Conservation (phyloP, 1,140 invertebrate species). For the Formica selysi region DNA sequence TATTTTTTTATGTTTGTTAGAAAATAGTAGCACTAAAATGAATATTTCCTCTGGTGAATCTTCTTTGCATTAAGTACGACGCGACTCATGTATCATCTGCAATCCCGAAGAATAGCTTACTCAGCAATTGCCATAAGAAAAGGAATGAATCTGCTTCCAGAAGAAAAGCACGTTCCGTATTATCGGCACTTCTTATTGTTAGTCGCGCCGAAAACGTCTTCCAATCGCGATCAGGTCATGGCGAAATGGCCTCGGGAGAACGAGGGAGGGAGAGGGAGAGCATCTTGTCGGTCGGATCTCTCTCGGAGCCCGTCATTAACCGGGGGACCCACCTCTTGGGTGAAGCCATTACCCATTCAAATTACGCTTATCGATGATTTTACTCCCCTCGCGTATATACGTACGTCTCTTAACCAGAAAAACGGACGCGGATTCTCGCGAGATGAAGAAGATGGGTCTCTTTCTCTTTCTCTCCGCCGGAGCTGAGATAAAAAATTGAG, state of each 20-base stretch:
- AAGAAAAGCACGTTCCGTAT: conserved; percentile 17
- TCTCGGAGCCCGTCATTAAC: conserved; percentile 76
- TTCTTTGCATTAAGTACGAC: neutral
- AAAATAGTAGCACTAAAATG: neutral
- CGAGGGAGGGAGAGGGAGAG: neutral
- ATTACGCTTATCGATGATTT: conserved; percentile 80
- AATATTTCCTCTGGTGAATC: neutral
- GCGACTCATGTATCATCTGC: neutral
- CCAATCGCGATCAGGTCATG: conserved; percentile 62
- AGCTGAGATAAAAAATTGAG: conserved; percentile 22
- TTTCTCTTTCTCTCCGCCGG: neutral
- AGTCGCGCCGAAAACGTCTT: conserved; percentile 62
- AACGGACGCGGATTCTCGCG: conserved; percentile 61
- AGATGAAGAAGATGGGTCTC: neutral
- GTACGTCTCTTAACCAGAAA: conserved; percentile 74
- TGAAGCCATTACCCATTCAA: conserved; percentile 82
- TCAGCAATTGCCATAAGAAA: neutral
- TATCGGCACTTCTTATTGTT: conserved; percentile 59
- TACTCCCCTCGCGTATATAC: conserved; percentile 54
- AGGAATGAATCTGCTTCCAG: neutral
- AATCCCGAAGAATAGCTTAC: neutral
- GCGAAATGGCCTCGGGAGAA: conserved; percentile 32
- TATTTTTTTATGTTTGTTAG: neutral
- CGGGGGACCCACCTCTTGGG: conserved; percentile 74
- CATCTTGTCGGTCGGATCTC: conserved; percentile 69